Evolutionary conservation across 2,113 vertebrate species (phyloP), one percentile per base, ranked within the genome.

Genomic region (Loxodonta africana): DNA sequence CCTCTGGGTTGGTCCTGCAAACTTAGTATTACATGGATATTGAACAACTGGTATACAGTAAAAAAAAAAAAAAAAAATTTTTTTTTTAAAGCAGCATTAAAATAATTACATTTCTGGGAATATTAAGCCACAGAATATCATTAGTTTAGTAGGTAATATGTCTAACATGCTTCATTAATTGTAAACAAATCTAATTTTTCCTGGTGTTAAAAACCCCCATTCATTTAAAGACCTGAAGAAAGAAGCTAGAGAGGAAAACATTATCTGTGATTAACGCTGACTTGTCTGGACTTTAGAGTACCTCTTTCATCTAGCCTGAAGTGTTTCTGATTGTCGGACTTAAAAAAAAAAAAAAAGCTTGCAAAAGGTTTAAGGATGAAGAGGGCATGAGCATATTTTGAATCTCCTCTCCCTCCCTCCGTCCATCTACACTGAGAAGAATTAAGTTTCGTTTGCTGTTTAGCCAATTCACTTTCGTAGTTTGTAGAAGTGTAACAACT

Each of bases 401-500:
- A 80, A 81, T 0, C 28, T 93, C 90, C 63, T 80, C 28, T 60
- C 6, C 17, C 23, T 33, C 37, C 33, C 41, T 95, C 94, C 73
- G 78, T 87, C 18, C 11, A 12, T 48, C 20, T 92, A 97, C 90
- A 90, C 23, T 26, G 90, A 53, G 65, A 87, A 90, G 48, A 84
- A 88, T 89, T 83, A 67, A 46, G 17, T 94, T 81, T 95, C 84
- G 60, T 76, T 26, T 88, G 23, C 15, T 77, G 17, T 25, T 44
- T 85, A 89, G 67, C 8, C 37, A 62, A 14, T 67, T 93, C 78
- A 15, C 69, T 96, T 96, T 78, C 57, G 14, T 0, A 0, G 83
- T 74, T 21, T 95, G 71, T 82, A 67, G 17, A 98, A 97, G 95
- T 90, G 94, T 93, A 46, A 89, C 91, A 96, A 97, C 91, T 98